Conservation (phyloP, 2,113 vertebrate species). For the Rafetus swinhoei region DNA sequence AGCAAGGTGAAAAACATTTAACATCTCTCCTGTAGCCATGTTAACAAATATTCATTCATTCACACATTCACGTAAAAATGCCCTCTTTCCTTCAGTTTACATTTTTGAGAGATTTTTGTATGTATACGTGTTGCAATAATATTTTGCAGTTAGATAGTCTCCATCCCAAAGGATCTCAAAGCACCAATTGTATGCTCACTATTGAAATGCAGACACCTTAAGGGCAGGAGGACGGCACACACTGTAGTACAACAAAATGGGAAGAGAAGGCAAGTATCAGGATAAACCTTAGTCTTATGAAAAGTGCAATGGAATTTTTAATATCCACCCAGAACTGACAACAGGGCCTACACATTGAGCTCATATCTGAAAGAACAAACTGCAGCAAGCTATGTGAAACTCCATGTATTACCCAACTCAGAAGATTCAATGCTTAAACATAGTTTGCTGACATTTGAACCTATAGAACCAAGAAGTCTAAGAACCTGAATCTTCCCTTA, state of each 20-base stretch:
- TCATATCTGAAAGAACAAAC: not conserved
- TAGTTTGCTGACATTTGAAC: not conserved
- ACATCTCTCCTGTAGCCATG: not conserved
- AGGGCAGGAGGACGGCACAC: not conserved
- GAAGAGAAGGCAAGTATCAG: not conserved
- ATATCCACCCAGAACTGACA: fast-evolving
- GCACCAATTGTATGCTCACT: not conserved
- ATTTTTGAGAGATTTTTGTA: not conserved
- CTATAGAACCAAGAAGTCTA: not conserved
- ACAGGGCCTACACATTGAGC: not conserved
- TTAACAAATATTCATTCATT: not conserved
- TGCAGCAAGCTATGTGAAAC: not conserved
- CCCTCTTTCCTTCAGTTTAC: not conserved
- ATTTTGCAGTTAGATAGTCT: not conserved
- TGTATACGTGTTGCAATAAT: not conserved
- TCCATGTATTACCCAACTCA: not conserved
- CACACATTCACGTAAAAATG: not conserved
- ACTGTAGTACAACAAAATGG: not conserved
- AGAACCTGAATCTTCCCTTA: not conserved
- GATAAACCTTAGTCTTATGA: not conserved
- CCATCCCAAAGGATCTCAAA: not conserved
- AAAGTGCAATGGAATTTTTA: not conserved
- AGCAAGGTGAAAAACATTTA: not conserved
- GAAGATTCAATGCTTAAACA: not conserved
- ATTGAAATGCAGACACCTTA: not conserved